Conservation (phyloP, 2,888 invertebrate genomes). For the Machimus rusticus region DNA sequence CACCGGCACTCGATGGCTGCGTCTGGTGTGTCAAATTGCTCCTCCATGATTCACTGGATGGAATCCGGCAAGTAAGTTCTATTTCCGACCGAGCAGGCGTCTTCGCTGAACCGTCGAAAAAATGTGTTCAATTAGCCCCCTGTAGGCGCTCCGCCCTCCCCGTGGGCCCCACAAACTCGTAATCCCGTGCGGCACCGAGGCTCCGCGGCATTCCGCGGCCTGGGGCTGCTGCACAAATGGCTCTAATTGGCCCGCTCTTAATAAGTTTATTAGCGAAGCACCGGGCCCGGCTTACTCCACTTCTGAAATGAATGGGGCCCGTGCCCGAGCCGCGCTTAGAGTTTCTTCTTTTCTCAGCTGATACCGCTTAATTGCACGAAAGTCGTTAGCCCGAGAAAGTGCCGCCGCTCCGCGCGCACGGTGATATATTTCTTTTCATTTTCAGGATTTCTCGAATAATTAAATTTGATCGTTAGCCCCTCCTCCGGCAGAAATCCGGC, state of each 20-base stretch:
- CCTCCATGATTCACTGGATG: conserved; percentile 22
- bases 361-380: conserved; percentile 24
- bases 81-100: not conserved
- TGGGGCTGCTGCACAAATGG: not conserved
- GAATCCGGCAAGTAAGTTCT: not conserved
- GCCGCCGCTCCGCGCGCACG: not conserved
- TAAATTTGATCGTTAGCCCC: not conserved
- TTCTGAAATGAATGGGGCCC: conserved; percentile 5
- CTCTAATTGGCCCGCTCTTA: conserved; percentile 26
- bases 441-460: not conserved
- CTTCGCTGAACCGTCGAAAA: not conserved
- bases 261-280: conserved; percentile 24
- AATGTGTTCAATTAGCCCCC: conserved; percentile 13
- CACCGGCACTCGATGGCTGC: not conserved
- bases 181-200: not conserved
- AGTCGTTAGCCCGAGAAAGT: not conserved
- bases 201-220: not conserved
- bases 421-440: not conserved
- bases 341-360: not conserved
- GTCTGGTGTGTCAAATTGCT: conserved; percentile 9
- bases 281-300: conserved; percentile 10
- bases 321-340: not conserved
- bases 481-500: not conserved
- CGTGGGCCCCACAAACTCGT: not conserved
- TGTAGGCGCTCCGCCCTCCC: not conserved